Conservation (phyloP, 2,797 vertebrate species). For the Carduelis carduelis region DNA sequence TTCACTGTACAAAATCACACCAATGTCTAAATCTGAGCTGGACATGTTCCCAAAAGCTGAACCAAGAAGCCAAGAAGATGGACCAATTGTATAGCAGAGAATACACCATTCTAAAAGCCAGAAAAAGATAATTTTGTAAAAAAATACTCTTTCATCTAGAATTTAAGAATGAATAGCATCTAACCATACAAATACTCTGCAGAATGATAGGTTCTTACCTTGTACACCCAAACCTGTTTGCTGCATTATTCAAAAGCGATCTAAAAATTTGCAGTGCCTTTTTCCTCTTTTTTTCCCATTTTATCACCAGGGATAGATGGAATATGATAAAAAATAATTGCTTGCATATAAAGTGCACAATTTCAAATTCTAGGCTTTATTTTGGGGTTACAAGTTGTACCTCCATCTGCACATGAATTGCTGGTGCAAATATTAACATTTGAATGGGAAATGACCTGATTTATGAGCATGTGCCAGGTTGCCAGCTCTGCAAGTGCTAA, state of each 20-base stretch:
- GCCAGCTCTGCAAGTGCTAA: neutral
- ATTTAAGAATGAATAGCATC: neutral
- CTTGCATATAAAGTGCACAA: neutral
- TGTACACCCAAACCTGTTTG: neutral
- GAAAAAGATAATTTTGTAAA: neutral
- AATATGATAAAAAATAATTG: neutral
- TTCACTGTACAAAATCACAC: neutral
- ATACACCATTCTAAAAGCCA: neutral
- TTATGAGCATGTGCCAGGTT: neutral
- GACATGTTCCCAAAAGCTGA: neutral
- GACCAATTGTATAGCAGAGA: neutral
- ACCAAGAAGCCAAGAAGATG: constrained; percentile 2
- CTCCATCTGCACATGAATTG: constrained; percentile 50
- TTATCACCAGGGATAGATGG: neutral
- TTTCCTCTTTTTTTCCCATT: neutral
- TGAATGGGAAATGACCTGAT: constrained; percentile 27
- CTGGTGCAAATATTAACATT: constrained; percentile 42
- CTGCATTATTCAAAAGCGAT: neutral
- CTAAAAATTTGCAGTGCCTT: neutral
- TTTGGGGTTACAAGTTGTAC: constrained; percentile 18
- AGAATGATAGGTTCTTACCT: neutral
- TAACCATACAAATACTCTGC: neutral
- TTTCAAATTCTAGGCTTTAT: constrained; percentile 12
- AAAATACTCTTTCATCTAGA: neutral
- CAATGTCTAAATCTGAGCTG: constrained; percentile 2